Evolutionary conservation across 2,888 invertebrate genomes (phyloP), one percentile per base, ranked within the genome.

Genomic region (Allophyes oxyacanthae): DNA sequence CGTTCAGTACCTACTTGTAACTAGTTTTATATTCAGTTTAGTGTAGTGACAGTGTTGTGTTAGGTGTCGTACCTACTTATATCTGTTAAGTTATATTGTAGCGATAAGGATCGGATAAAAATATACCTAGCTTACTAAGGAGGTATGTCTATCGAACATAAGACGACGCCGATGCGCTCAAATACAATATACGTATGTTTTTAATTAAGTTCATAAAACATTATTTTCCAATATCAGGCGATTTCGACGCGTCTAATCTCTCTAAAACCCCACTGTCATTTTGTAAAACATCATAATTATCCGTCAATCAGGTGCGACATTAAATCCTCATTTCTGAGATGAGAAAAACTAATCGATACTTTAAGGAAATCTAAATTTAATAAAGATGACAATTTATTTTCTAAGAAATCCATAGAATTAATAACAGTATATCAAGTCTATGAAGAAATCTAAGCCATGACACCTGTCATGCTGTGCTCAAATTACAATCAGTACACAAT

Each of bases 11-110:
- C 79, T 81, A 77, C 73, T 75, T 74, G 83, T 85, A 86, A 86
- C 86, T 85, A 86, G 86, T 88, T 89, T 88, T 88, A 89, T 87
- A 85, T 83, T 84, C 82, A 82, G 84, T 85, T 87, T 83, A 85
- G 81, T 82, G 73, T 79, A 76, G 80, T 79, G 83, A 86, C 82
- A 82, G 82, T 78, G 84, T 81, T 79, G 78, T 82, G 81, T 78
- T 80, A 77, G 74, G 65, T 75, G 69, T 68, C 44, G 52, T 67
- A 62, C 55, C 64, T 72, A 58, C 55, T 66, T 72, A 58, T 64
- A 52, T 61, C 50, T 53, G 43, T 38, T 57, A 41, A 43, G 51
- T 62, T 73, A 57, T 66, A 71, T 62, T 52, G n/a, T n/a, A n/a
- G 37, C 8, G 53, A 60, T 64, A 60, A 52, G 41, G 26, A 66